Base-by-base conservation (phyloP, 2,113 vertebrate species). In the Lichenostomus cassidix region DNA sequence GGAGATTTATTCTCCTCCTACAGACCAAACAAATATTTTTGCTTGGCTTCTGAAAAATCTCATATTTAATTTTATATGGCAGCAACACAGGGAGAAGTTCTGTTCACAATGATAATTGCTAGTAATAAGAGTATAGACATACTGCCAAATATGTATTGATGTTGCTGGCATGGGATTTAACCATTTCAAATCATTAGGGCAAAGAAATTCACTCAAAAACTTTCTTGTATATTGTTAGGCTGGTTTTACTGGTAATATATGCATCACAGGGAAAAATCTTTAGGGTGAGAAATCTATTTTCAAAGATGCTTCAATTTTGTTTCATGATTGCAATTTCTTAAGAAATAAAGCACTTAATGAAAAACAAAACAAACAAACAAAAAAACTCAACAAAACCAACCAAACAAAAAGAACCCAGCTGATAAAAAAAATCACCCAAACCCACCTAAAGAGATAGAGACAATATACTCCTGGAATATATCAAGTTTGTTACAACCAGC, bases 381-480 rank as follows among this genome's bases (percentile, higher is more conserved):
- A 37, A 37, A 37, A 37, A 8, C 37, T 10, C 37, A 9, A 37
- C 37, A 37, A 9, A 47, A 50, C 23, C 12, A 47, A 50, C 23
- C 12, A 33, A 37, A 10, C 7, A 44, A 46, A 9, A 47, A 50
- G 19, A 23, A 28, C 37, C 13, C 25, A 49, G 6, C 15, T 12
- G 39, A n/a, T 7, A 53, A 29, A 13, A 20, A 20, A 52, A 47
- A 53, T 47, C 2, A 2, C 9, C 24, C 31, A 59, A 37, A 23
- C 9, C 5, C 23, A 47, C 1, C 0, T 12, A n/a, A 33, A 62
- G 19, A 56, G 27, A 41, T 3, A 24, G 11, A n/a, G 25, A 39
- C 33, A 67, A 79, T 79, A 18, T 9, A 23, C 29, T 83, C 19
- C 28, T 55, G 47, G 28, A 80, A 71, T 53, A 10, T 16, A 41